These are phyloP conservation scores for Percopsis transmontana DNA, from an alignment of 2,113 vertebrate genomes.

Conservation along the genomic window DNA sequence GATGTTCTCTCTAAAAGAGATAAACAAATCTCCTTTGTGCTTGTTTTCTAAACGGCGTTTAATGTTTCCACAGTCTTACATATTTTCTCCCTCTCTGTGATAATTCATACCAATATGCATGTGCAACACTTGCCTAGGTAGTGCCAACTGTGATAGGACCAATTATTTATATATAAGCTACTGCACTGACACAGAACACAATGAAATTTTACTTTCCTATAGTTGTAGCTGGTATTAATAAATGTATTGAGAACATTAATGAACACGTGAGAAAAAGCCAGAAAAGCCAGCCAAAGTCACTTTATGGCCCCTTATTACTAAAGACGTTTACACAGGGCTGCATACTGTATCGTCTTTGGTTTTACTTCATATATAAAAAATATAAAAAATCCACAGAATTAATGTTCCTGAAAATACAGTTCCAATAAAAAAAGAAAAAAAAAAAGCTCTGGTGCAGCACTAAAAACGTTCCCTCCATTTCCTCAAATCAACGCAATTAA, in stretches of 20 bases:
- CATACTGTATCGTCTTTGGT: conserved; percentile 38
- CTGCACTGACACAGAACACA: conserved; percentile 34
- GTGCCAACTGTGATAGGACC: conserved; percentile 29
- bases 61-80: conserved; percentile 20
- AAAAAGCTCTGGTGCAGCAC: conserved; percentile 17
- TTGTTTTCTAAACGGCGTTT: conserved; percentile 1
- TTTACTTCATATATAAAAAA: conserved; percentile 39
- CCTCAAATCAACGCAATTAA: conserved; percentile 69
- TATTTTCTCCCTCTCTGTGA: conserved; percentile 19
- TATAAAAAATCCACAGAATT: conserved; percentile 62
- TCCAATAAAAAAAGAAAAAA: conserved; percentile 64
- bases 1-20: conserved; percentile 35
- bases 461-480: conserved; percentile 37
- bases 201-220: conserved; percentile 49
- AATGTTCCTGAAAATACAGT: conserved; percentile 71
- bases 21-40: conserved; percentile 11
- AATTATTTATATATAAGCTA: conserved; percentile 52
- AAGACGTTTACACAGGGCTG: conserved; percentile 63
- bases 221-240: conserved; percentile 1
- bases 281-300: conserved; percentile 55
- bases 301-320: conserved; percentile 73
- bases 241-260: too few relatives aligned
- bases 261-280: too few relatives aligned
- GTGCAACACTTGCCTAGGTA: conserved; percentile 16
- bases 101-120: conserved; percentile 49